Evolutionary conservation across 1,140 invertebrate genomes (phyloP).

Genomic region (Rhizoglyphus robini): DNA sequence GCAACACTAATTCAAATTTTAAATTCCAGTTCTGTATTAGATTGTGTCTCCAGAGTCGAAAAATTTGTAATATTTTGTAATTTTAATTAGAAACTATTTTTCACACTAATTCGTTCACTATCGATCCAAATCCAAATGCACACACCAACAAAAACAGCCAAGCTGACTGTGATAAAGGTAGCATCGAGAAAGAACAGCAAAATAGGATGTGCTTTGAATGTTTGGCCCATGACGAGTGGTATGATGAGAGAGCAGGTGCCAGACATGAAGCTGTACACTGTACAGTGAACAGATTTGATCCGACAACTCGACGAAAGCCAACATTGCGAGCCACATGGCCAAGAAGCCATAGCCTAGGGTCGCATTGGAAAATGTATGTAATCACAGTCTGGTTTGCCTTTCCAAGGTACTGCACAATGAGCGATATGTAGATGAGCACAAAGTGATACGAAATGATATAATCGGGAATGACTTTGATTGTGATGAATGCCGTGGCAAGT

Average conservation of each 20-base stretch:
- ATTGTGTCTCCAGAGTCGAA: no score
- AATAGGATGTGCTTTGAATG: background rate
- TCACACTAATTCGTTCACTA: no score
- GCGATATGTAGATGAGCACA: background rate
- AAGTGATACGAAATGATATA: conserved; percentile 8
- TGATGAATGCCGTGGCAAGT: background rate
- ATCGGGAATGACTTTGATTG: background rate
- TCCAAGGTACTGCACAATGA: background rate
- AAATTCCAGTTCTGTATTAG: no score
- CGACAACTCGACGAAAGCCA: conserved; percentile 3
- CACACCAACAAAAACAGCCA: background rate
- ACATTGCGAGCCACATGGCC: conserved; percentile 1
- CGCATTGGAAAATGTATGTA: background rate
- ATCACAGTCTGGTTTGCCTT: background rate
- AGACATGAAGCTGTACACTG: background rate
- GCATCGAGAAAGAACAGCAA: background rate
- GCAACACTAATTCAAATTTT: no score
- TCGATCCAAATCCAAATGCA: background rate
- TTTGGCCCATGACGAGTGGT: background rate
- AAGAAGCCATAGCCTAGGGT: background rate
- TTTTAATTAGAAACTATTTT: no score
- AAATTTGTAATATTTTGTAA: no score
- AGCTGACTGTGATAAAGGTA: background rate
- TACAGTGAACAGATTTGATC: background rate
- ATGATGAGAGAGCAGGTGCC: background rate